Base-by-base conservation (phyloP, 1,140 invertebrate species). In the Wiebesia pumilae region DNA sequence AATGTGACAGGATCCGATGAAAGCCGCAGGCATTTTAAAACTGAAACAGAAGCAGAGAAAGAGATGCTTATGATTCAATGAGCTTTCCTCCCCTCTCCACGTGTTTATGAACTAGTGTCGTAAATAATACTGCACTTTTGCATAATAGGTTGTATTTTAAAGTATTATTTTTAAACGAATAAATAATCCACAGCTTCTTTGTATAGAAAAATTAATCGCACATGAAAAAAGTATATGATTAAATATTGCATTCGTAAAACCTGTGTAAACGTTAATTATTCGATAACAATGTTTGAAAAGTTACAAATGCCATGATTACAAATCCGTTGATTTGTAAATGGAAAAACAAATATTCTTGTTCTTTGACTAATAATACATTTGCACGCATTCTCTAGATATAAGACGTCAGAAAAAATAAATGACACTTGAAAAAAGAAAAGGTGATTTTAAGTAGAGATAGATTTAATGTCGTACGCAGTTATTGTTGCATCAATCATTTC, bases 1-100 rank as follows among this genome's bases (percentile, higher is more conserved):
- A 98, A 94, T 91, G 96, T 97, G 89, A 98, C 97, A 90, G 97
- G 96, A 95, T 98, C 97, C 92, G 96, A 95, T 80, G 97, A 98
- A 89, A 98, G 95, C 90, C 97, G 96, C 91, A 98, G 95, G 95
- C 97, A 98, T 97, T 97, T 98, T 94, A 98, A 95, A 93, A 98
- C 97, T 98, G 95, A 90, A 97, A 97, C 92, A 91, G 88, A 95
- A 83, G 27, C 43, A 80, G 30, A 83, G 16, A 14, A 38, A 82
- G 40, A 67, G 69, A 75, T 62, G 38, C 21, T 85, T 73, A 51
- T 12, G 51, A 33, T 67, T 47, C 24, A 77, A 73, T 47, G 79
- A 40, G 51, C 19, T 16, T 54, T 16, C 51, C 51, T 16, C 19
- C 7, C 51, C 51, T 16, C 51, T 54, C 6, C 51, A 9, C 51